A percentile compares a stretch with the other conserved stretches of the same genome.
Evolutionary conservation across 2,797 vertebrate genomes (phyloP).

Genomic region (Typhlichthys subterraneus): DNA sequence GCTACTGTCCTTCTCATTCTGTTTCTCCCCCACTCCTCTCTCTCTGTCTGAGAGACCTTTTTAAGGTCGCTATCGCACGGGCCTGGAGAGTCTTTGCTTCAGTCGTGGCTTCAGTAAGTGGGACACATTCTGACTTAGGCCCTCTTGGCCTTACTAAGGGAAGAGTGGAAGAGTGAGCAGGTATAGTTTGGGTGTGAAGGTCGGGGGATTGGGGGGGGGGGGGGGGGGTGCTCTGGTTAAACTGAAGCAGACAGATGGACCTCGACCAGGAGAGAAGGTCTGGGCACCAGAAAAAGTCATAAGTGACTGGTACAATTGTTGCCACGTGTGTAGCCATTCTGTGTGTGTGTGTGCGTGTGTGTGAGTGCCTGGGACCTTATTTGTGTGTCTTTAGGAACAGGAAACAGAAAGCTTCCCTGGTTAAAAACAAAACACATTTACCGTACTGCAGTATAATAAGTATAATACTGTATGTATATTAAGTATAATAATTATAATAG

Average conservation of each 20-base stretch:
- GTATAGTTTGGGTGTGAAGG: conserved; percentile 27
- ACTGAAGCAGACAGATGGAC: conserved; percentile 53
- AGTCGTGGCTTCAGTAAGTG: conserved; percentile 34
- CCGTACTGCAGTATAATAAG: neutral
- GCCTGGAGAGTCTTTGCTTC: conserved; percentile 39
- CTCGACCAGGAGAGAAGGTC: conserved; percentile 37
- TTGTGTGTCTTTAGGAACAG: neutral
- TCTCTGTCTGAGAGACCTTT: too few relatives aligned
- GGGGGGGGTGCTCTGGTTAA: conserved; percentile 34
- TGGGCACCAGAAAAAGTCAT: conserved; percentile 24
- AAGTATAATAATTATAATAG: neutral
- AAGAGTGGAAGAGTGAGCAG: conserved; percentile 38
- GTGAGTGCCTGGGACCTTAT: neutral
- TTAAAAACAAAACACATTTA: neutral
- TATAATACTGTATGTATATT: neutral
- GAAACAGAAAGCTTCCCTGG: neutral
- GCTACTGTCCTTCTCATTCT: too few relatives aligned
- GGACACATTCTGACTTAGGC: conserved; percentile 15
- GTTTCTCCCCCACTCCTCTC: too few relatives aligned
- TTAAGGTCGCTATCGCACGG: neutral
- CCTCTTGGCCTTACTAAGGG: conserved; percentile 76
- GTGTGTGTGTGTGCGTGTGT: conserved; percentile 2
- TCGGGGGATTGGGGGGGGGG: too few relatives aligned
- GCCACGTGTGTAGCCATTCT: conserved; percentile 46
- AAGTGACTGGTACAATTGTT: conserved; percentile 45